Evolutionary conservation across 2,888 invertebrate species (phyloP).

Genomic region (Rhagium mordax): DNA sequence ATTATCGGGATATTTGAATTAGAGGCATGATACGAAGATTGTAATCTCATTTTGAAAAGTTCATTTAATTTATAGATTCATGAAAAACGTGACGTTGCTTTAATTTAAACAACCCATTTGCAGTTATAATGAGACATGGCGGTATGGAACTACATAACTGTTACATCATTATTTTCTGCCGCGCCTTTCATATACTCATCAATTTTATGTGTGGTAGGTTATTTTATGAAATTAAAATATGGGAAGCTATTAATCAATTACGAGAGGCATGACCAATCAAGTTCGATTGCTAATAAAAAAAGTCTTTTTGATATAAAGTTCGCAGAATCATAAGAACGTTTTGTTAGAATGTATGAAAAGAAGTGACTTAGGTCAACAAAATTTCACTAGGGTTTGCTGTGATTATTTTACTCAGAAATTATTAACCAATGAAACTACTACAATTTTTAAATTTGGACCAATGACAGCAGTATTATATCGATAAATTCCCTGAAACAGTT

Average conservation of each 20-base stretch:
- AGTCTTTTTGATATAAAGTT: neutral
- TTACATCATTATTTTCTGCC: conserved; percentile 22
- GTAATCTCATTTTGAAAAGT: conserved; percentile 44
- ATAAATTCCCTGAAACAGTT: too few species aligned
- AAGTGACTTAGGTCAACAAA: too few species aligned
- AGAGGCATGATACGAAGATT: conserved; percentile 39
- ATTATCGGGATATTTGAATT: conserved; percentile 43
- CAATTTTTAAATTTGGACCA: too few species aligned
- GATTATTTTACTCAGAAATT: too few species aligned
- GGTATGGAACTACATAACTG: neutral
- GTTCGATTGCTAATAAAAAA: neutral
- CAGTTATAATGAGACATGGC: conserved; percentile 30
- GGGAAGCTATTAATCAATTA: neutral
- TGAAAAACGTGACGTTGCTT: conserved; percentile 51
- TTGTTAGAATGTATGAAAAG: too few species aligned
- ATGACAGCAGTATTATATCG: too few species aligned
- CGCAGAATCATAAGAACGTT: neutral
- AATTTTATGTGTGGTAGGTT: neutral
- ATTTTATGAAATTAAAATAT: neutral
- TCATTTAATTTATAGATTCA: conserved; percentile 47
- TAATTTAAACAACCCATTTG: conserved; percentile 45
- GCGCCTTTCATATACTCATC: conserved; percentile 14
- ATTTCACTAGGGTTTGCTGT: too few species aligned
- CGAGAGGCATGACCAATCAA: conserved; percentile 8
- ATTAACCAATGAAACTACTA: too few species aligned